phyloP scores from a whole-genome alignment of 1,140 invertebrate genomes.

The Diplogasteroides magnus region DNA sequence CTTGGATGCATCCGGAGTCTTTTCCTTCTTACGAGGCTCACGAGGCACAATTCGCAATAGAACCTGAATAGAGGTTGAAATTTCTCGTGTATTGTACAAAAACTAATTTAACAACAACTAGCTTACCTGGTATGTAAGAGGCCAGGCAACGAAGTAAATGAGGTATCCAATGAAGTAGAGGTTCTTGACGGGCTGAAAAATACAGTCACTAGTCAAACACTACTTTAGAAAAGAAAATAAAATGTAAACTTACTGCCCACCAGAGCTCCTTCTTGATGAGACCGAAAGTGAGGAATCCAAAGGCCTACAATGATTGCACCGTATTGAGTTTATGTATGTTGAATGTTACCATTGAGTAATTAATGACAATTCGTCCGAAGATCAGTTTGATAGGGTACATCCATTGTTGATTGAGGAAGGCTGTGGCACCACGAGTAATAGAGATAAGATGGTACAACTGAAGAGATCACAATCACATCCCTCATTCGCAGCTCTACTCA shows the following conservation, averaged over 20 bases:
- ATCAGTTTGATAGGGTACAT: constrained; percentile 44
- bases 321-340: no score
- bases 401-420: constrained; percentile 36
- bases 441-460: constrained; percentile 48
- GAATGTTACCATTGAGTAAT: constrained; percentile 50
- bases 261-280: constrained; percentile 53
- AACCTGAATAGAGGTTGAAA: no score
- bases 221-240: constrained; percentile 8
- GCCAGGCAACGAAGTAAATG: constrained; percentile 49
- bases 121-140: constrained; percentile 28
- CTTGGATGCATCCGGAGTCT: background rate
- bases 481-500: background rate
- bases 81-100: no score
- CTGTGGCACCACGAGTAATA: constrained; percentile 34
- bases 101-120: no score
- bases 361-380: constrained; percentile 47
- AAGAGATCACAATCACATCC: constrained; percentile 14
- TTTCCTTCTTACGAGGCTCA: constrained; percentile 29
- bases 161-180: constrained; percentile 53
- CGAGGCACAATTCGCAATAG: constrained; percentile 39
- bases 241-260: constrained; percentile 40
- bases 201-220: background rate
- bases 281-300: constrained; percentile 54
- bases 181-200: constrained; percentile 39
- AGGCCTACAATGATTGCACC: no score